Conservation (phyloP, 2,888 invertebrate genomes). For the Teleogryllus oceanicus region DNA sequence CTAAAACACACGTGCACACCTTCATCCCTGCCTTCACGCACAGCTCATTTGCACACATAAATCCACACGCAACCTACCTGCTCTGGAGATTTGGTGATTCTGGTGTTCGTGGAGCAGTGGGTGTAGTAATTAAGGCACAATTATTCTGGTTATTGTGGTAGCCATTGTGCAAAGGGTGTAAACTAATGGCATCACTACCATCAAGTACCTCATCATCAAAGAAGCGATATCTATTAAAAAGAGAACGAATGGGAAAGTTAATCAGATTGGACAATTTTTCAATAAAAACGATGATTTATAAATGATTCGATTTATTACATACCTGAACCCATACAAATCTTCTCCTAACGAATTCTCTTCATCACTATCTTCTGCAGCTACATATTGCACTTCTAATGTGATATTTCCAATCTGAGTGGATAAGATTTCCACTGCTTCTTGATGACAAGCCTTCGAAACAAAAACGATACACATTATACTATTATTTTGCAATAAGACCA, state of each 20-base stretch:
- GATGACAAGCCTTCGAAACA: conserved; percentile 57
- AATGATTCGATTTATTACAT: conserved; percentile 30
- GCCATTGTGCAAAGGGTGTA: conserved; percentile 41
- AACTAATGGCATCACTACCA: conserved; percentile 44
- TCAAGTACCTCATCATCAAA: conserved; percentile 51
- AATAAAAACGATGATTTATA: not conserved
- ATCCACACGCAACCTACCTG: conserved; percentile 44
- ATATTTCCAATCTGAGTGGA: conserved; percentile 75
- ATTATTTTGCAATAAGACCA: too few relatives aligned
- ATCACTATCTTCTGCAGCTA: conserved; percentile 60
- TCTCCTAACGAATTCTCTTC: conserved; percentile 62
- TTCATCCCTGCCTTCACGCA: too few relatives aligned
- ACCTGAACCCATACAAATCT: conserved; percentile 55
- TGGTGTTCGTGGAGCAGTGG: conserved; percentile 64
- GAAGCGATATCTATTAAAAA: conserved; percentile 46
- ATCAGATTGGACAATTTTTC: not conserved
- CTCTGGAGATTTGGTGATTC: conserved; percentile 36
- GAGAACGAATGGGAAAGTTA: not conserved
- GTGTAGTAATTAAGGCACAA: conserved; percentile 55
- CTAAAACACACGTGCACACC: too few relatives aligned
- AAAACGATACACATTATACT: too few relatives aligned
- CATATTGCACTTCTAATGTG: conserved; percentile 72
- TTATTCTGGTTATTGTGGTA: conserved; percentile 28
- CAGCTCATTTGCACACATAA: not conserved
- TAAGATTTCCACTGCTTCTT: conserved; percentile 75